phyloP scores from a whole-genome alignment of 2,797 vertebrate genomes.

The Triplophysa bombifrons region DNA sequence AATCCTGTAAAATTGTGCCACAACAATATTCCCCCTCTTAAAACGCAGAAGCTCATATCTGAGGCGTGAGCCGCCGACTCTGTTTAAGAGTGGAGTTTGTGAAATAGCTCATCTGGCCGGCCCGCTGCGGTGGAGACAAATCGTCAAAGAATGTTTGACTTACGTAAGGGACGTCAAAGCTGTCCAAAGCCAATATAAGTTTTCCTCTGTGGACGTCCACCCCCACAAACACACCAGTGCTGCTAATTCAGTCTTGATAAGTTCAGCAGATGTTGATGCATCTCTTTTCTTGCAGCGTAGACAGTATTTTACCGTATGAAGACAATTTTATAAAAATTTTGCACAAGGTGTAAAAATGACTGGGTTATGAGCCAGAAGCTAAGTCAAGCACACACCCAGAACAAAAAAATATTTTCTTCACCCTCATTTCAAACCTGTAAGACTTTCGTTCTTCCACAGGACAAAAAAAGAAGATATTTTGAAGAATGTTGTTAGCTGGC shows the following conservation, averaged over 20 bases:
- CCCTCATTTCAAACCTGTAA: no score
- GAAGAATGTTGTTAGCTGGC: no score
- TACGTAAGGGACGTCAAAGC: constrained; percentile 36
- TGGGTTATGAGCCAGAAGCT: no score
- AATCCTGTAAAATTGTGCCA: neutral
- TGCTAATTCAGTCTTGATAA: constrained; percentile 29
- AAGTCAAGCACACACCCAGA: no score
- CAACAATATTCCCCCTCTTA: neutral
- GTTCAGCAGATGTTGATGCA: constrained; percentile 15
- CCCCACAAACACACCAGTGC: constrained; percentile 27
- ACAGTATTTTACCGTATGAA: neutral
- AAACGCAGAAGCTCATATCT: neutral
- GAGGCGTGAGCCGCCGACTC: neutral
- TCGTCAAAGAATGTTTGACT: constrained; percentile 39
- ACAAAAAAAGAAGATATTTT: no score
- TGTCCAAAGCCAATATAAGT: constrained; percentile 22
- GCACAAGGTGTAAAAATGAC: no score
- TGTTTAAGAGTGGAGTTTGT: constrained; percentile 30
- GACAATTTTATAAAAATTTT: neutral
- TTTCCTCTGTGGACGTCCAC: constrained; percentile 18
- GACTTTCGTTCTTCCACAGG: no score
- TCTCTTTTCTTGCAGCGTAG: neutral
- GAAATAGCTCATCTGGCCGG: constrained; percentile 36
- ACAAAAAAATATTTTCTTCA: no score
- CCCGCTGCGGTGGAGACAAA: constrained; percentile 45